Percentiles rank a stretch among this genome's conserved stretches.
These are phyloP conservation scores for Brachionus angularis DNA, from an alignment of 1,140 invertebrate species.

Conservation along the genomic window DNA sequence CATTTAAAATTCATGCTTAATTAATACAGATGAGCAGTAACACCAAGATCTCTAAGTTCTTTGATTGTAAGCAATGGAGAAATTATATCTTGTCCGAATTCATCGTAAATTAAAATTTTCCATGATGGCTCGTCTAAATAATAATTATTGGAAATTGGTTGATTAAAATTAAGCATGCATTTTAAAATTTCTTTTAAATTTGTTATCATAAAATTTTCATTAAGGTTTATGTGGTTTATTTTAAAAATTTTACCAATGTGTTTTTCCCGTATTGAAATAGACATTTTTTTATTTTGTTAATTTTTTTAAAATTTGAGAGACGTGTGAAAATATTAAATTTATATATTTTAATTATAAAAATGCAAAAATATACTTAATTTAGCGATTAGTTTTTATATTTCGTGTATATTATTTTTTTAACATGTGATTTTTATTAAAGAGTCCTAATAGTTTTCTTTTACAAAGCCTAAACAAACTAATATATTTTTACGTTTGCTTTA, in stretches of 20 bases:
- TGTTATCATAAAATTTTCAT: background rate
- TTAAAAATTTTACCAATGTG: constrained; percentile 23
- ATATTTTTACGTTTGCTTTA: too few species aligned
- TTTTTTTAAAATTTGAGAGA: background rate
- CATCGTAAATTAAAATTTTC: constrained; percentile 83
- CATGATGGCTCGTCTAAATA: constrained; percentile 38
- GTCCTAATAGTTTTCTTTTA: too few species aligned
- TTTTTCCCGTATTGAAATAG: constrained; percentile 26
- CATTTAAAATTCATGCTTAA: constrained; percentile 1
- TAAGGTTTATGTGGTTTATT: background rate
- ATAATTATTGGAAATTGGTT: background rate
- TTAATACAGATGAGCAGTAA: constrained; percentile 89
- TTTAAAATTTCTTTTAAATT: constrained; percentile 5
- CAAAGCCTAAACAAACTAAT: too few species aligned
- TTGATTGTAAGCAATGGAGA: constrained; percentile 91
- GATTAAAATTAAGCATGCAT: constrained; percentile 43
- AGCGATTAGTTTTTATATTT: too few species aligned
- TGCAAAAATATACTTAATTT: too few species aligned
- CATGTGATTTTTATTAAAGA: too few species aligned
- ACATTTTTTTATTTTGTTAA: constrained; percentile 5
- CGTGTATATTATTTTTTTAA: too few species aligned
- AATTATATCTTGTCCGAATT: constrained; percentile 93
- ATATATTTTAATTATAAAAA: too few species aligned
- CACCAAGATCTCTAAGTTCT: constrained; percentile 87
- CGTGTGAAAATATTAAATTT: too few species aligned